Conservation (phyloP, 2,113 vertebrate genomes). For the Platysteira castanea region DNA sequence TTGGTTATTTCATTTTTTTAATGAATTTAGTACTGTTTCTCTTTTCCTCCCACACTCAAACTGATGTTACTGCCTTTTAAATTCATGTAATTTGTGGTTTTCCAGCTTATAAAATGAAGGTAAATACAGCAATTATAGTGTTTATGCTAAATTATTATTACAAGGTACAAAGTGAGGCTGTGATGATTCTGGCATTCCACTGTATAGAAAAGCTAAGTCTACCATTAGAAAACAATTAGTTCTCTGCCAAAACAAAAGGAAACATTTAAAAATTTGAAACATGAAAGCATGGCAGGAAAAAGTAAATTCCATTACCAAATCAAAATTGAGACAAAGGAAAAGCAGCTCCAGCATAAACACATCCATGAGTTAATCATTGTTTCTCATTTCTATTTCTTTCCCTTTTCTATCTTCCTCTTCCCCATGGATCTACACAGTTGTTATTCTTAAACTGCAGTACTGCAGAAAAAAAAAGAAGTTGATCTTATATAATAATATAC, state of each 20-base stretch:
- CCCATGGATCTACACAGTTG: not conserved
- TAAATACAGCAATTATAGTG: slow-evolving; percentile 12
- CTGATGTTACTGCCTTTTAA: not conserved
- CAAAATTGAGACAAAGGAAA: not conserved
- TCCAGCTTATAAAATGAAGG: slow-evolving; percentile 9
- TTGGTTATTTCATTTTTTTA: not conserved
- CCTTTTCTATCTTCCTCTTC: not conserved
- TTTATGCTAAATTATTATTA: slow-evolving; percentile 31
- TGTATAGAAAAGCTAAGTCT: not conserved
- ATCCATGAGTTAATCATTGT: not conserved
- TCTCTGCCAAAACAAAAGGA: not conserved
- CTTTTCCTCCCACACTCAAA: not conserved
- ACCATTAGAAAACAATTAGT: not conserved
- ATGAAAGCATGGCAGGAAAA: not conserved
- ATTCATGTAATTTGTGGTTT: slow-evolving; percentile 3
- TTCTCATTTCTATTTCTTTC: not conserved
- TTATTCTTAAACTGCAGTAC: not conserved
- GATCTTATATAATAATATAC: not conserved
- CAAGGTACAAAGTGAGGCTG: not conserved
- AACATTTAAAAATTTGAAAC: not conserved
- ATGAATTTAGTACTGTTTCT: not conserved
- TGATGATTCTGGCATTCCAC: not conserved
- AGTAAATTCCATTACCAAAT: not conserved
- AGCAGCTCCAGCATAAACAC: not conserved
- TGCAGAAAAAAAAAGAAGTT: not conserved